A percentile compares a stretch with the other conserved stretches of the same genome.
These are phyloP conservation scores for Anoura caudifer DNA, from an alignment of 2,113 vertebrate species.

Conservation along the genomic window DNA sequence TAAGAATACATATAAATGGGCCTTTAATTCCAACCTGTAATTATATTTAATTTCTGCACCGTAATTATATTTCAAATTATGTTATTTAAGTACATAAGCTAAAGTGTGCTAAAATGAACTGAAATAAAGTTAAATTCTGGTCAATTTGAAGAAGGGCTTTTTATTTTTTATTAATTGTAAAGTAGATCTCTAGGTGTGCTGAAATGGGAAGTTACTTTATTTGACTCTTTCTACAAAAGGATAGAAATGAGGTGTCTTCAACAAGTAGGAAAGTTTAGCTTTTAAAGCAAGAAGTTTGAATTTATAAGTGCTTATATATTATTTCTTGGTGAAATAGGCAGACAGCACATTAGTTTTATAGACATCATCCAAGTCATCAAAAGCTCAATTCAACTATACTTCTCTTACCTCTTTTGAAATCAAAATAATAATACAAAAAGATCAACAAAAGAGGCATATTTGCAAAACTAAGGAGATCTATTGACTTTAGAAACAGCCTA, in stretches of 20 bases:
- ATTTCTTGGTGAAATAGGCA: background rate
- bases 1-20: background rate
- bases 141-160: background rate
- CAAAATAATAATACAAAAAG: background rate
- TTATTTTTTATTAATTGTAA: background rate
- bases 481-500: background rate
- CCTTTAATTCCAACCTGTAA: background rate
- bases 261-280: background rate
- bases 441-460: background rate
- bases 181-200: background rate
- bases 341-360: background rate
- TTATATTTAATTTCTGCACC: background rate
- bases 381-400: background rate
- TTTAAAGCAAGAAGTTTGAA: slow-evolving; percentile 6
- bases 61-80: background rate
- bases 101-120: background rate
- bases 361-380: background rate
- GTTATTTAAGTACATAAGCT: background rate
- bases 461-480: background rate
- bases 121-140: background rate
- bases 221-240: background rate
- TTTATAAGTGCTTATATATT: background rate
- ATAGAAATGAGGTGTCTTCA: background rate
- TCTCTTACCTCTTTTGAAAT: background rate
- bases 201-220: background rate